Conservation (phyloP, 2,888 invertebrate species). For the Zygothrica quintamaculata region DNA sequence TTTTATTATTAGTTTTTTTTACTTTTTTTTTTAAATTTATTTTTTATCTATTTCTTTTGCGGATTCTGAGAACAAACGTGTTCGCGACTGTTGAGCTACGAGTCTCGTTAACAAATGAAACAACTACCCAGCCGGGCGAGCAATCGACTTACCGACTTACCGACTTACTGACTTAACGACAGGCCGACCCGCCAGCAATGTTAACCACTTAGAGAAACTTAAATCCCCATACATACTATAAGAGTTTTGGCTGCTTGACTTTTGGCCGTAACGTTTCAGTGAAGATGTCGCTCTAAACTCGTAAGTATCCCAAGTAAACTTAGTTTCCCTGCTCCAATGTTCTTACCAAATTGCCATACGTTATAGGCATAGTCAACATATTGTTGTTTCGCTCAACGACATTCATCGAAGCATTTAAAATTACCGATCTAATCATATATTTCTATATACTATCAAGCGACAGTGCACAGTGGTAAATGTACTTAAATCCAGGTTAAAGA, state of each 20-base stretch:
- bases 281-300: slow-evolving; percentile 56
- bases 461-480: slow-evolving; percentile 36
- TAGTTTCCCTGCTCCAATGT: slow-evolving; percentile 38
- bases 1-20: neutral
- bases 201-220: slow-evolving; percentile 60
- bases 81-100: slow-evolving; percentile 63
- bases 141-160: slow-evolving; percentile 19
- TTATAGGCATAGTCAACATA: too few species aligned
- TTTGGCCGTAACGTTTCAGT: slow-evolving; percentile 78
- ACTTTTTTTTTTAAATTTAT: too few species aligned
- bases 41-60: slow-evolving; percentile 2
- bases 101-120: slow-evolving; percentile 72
- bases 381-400: slow-evolving; percentile 56
- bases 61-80: slow-evolving; percentile 39
- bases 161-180: too few species aligned
- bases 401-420: slow-evolving; percentile 81
- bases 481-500: neutral
- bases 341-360: slow-evolving; percentile 39
- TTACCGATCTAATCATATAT: slow-evolving; percentile 77
- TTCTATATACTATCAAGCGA: slow-evolving; percentile 11
- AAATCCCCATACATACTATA: slow-evolving; percentile 15
- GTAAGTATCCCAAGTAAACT: neutral
- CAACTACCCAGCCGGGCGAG: slow-evolving; percentile 32
- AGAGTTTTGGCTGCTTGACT: slow-evolving; percentile 63
- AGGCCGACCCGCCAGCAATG: slow-evolving; percentile 15